phyloP scores from a whole-genome alignment of 2,888 invertebrate species.

The Dryococelus australis region DNA sequence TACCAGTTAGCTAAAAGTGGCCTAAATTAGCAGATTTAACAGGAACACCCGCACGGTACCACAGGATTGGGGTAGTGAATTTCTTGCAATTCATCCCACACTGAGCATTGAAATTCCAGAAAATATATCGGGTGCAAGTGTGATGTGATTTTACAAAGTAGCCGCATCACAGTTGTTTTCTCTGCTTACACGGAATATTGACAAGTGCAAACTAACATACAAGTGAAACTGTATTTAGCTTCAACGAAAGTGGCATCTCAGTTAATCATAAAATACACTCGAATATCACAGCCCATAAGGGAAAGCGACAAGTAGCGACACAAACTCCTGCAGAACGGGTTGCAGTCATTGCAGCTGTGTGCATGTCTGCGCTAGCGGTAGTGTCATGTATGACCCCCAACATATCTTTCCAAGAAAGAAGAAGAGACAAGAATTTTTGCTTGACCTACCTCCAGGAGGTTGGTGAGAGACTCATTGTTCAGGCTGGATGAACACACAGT shows the following conservation, averaged over 20 bases:
- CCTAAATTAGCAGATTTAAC: neutral
- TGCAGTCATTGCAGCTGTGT: neutral
- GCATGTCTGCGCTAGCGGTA: neutral
- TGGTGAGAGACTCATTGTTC: no score
- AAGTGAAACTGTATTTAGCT: neutral
- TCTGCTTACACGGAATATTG: conserved; percentile 20
- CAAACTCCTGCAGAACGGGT: neutral
- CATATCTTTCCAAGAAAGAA: no score
- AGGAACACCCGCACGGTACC: neutral
- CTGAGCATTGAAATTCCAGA: neutral
- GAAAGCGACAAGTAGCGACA: conserved; percentile 10
- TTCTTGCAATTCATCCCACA: neutral
- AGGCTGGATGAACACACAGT: no score
- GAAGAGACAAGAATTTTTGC: no score
- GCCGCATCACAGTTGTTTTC: neutral
- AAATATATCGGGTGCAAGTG: neutral
- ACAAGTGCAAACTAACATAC: conserved; percentile 21
- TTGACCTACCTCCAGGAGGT: no score
- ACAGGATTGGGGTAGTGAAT: neutral
- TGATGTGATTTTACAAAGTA: neutral
- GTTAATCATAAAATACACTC: neutral
- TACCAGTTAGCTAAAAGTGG: neutral
- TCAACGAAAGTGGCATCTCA: conserved; percentile 7
- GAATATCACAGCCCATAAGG: neutral
- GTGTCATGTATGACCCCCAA: no score